Evolutionary conservation across 1,140 invertebrate species (phyloP).

Genomic region (Cecropterus lyciades): DNA sequence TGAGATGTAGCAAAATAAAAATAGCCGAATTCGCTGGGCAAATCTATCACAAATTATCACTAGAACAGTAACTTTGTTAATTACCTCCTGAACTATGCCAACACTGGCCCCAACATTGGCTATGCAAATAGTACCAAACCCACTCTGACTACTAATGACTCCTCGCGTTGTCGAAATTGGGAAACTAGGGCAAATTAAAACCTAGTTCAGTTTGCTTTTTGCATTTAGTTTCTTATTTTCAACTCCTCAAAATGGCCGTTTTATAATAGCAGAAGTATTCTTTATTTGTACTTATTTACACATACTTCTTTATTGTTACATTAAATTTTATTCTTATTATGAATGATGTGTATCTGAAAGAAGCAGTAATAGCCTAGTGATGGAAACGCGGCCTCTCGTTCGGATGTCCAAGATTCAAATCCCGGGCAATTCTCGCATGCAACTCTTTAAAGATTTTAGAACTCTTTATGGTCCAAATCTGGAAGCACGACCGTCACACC

Average conservation of each 20-base stretch:
- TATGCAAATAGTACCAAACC: slow-evolving; percentile 35
- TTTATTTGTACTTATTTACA: too few relatives aligned
- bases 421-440: too few relatives aligned
- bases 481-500: too few relatives aligned
- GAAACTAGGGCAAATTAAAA: slow-evolving; percentile 34
- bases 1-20: too few relatives aligned
- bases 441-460: too few relatives aligned
- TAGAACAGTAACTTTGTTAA: slow-evolving; percentile 27
- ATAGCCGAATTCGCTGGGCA: not conserved
- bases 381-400: too few relatives aligned
- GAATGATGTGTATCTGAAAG: too few relatives aligned
- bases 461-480: too few relatives aligned
- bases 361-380: too few relatives aligned
- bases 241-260: not conserved
- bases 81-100: slow-evolving; percentile 31
- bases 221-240: slow-evolving; percentile 28
- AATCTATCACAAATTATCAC: slow-evolving; percentile 5
- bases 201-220: slow-evolving; percentile 13
- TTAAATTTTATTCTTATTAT: too few relatives aligned
- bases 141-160: slow-evolving; percentile 38
- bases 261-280: slow-evolving; percentile 1
- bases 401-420: too few relatives aligned
- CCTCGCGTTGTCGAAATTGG: slow-evolving; percentile 30
- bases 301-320: too few relatives aligned
- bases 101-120: slow-evolving; percentile 33